These are phyloP conservation scores for Catocala fraxini DNA, from an alignment of 2,888 invertebrate species.

Conservation along the genomic window DNA sequence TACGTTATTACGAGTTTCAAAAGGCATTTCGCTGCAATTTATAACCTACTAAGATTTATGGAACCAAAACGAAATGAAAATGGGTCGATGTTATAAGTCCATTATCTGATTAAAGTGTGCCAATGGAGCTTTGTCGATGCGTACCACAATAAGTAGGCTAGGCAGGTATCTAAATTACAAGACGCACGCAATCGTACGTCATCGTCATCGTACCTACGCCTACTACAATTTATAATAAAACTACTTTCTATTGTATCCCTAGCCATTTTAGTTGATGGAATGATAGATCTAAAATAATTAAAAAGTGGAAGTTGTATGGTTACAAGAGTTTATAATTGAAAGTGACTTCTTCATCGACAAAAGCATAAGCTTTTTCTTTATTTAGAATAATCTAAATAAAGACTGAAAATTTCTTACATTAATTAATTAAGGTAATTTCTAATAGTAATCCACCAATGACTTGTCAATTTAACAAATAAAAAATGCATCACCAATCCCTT, in stretches of 20 bases:
- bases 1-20: conserved; percentile 25
- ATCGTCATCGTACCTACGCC: conserved; percentile 23
- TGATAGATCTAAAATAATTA: too few relatives aligned
- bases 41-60: conserved; percentile 48
- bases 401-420: too few relatives aligned
- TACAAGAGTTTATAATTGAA: too few relatives aligned
- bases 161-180: conserved; percentile 49
- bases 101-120: conserved; percentile 59
- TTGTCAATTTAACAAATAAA: too few relatives aligned
- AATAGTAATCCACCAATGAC: too few relatives aligned
- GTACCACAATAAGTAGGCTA: conserved; percentile 46
- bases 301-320: too few relatives aligned
- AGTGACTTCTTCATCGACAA: too few relatives aligned
- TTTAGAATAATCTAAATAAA: too few relatives aligned
- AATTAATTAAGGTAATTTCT: too few relatives aligned
- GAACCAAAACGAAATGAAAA: conserved; percentile 44
- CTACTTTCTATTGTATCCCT: not conserved
- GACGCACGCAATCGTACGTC: conserved; percentile 50
- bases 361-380: too few relatives aligned
- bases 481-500: too few relatives aligned
- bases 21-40: conserved; percentile 43
- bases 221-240: conserved; percentile 11
- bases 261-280: not conserved
- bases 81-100: conserved; percentile 60
- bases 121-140: conserved; percentile 54